Evolutionary conservation across 1,140 invertebrate species (phyloP).

Genomic region (Lepidurus arcticus): DNA sequence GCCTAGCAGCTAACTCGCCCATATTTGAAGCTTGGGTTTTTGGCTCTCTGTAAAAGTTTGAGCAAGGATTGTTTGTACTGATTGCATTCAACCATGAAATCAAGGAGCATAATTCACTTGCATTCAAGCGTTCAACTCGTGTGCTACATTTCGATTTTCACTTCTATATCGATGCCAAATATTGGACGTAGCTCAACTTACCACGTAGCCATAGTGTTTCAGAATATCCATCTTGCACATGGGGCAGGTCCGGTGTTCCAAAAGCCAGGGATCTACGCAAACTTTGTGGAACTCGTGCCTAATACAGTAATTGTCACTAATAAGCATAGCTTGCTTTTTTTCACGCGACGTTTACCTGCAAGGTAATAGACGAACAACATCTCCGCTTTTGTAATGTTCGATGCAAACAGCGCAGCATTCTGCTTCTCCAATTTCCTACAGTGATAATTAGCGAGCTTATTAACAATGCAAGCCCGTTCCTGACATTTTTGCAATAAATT

Average conservation of each 20-base stretch:
- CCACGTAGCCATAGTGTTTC: slow-evolving; percentile 60
- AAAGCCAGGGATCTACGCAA: slow-evolving; percentile 90
- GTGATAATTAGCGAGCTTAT: slow-evolving; percentile 36
- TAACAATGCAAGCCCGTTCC: no score
- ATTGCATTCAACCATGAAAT: background rate
- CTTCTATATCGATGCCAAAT: background rate
- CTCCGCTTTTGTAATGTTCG: slow-evolving; percentile 75
- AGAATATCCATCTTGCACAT: slow-evolving; percentile 95
- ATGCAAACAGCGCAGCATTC: slow-evolving; percentile 91
- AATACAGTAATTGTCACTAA: slow-evolving; percentile 42
- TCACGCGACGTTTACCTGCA: slow-evolving; percentile 64
- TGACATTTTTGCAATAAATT: no score
- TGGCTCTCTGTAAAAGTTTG: background rate
- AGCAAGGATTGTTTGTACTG: background rate
- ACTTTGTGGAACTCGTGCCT: slow-evolving; percentile 90
- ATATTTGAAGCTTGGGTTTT: background rate
- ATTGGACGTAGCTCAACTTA: background rate
- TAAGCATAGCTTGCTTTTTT: background rate
- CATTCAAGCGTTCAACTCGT: background rate
- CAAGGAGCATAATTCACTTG: background rate
- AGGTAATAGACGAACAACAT: slow-evolving; percentile 75
- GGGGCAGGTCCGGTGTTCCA: slow-evolving; percentile 86
- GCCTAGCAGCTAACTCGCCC: no score
- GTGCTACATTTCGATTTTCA: background rate
- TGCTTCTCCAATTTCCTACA: slow-evolving; percentile 67